Base-by-base conservation (phyloP, 1,140 invertebrate genomes). In the Ceratosolen solmsi region DNA sequence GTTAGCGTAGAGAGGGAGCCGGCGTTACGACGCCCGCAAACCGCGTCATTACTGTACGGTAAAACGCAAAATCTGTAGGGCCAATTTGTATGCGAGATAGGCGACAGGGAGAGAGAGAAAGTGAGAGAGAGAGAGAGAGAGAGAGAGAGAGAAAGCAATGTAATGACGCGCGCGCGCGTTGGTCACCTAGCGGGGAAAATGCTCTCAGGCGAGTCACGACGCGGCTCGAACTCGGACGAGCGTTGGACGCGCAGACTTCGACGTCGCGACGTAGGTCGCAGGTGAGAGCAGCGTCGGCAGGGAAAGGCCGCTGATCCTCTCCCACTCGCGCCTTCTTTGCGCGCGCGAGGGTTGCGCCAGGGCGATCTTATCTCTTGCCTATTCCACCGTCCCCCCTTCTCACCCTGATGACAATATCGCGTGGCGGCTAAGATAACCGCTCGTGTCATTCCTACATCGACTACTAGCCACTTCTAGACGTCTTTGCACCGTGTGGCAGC, bases 21-120 rank as follows among this genome's bases (percentile, higher is more conserved):
- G 20, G 51, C 51, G 25, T 4, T 27, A 30, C 25, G 5, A n/a
- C 70, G 41, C 4, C 5, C 33, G 30, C 20, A 7, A 60, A 25
- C 33, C 13, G 30, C 9, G 41, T 3, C 30, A 22, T 22, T 8
- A n/a, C n/a, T n/a, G 30, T 33, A 17, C 3, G 68, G 84, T 85
- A 85, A 86, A 89, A 85, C 84, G 84, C 83, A 86, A 90, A 89
- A 90, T 89, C 88, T 88, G 87, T 89, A 86, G 87, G 84, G 89
- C 90, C 91, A 91, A 91, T 91, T 91, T 88, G 90, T 90, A 90
- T 91, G 90, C 87, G 84, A 91, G 90, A 91, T 91, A 91, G 91
- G 41, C 88, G 85, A 84, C 83, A 73, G 60, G 76, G 75, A 79
- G 33, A 63, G 58, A 22, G 60, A 72, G 73, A 82, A 80, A 56